phyloP scores from a whole-genome alignment of 1,140 invertebrate species.

The Palaemon carinicauda region DNA sequence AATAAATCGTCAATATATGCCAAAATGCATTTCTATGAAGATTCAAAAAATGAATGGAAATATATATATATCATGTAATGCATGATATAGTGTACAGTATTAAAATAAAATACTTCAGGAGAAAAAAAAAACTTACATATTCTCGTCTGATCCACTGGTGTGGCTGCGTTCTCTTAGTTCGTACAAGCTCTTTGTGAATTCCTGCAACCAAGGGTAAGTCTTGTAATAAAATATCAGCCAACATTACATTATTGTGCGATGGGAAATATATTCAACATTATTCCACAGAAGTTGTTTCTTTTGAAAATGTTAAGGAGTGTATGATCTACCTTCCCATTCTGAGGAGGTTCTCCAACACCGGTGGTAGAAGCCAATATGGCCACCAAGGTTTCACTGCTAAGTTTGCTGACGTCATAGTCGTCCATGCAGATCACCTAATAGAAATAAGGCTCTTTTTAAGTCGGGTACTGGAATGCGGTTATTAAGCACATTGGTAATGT shows the following conservation, averaged over 20 bases:
- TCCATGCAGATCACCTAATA: slow-evolving; percentile 85
- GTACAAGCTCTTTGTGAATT: background rate
- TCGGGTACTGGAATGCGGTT: background rate
- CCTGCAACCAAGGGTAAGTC: background rate
- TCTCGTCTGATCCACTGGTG: background rate
- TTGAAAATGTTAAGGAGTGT: too few species aligned
- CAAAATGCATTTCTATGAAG: too few species aligned
- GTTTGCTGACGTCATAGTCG: slow-evolving; percentile 89
- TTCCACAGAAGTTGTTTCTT: too few species aligned
- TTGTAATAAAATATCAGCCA: background rate
- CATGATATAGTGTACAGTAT: background rate
- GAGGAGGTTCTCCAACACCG: slow-evolving; percentile 94
- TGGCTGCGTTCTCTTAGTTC: background rate
- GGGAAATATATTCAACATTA: background rate
- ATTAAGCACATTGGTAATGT: background rate
- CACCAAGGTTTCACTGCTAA: slow-evolving; percentile 90
- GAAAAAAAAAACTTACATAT: too few species aligned
- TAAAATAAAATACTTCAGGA: too few species aligned
- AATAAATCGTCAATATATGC: background rate
- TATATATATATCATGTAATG: background rate
- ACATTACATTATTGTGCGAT: background rate
- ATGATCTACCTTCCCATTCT: slow-evolving; percentile 84
- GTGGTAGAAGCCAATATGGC: slow-evolving; percentile 93
- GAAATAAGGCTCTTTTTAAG: background rate
- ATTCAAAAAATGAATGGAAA: background rate